Evolutionary conservation across 2,888 invertebrate genomes (phyloP).

Genomic region (Strigamia transsilvanica): DNA sequence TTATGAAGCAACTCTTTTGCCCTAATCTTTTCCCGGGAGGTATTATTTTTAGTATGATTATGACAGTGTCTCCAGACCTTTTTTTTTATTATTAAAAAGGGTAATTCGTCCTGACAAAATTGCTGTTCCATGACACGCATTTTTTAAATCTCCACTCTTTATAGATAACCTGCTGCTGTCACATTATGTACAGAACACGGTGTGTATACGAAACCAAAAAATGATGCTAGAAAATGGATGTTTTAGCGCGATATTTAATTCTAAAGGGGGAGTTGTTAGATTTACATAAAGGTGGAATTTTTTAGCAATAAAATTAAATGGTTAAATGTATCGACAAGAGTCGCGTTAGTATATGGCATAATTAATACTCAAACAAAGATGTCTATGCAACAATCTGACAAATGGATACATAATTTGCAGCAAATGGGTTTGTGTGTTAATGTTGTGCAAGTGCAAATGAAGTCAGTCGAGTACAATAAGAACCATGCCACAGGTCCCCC

Average conservation of each 20-base stretch:
- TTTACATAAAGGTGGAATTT: neutral
- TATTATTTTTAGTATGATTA: constrained; percentile 32
- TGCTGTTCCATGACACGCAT: constrained; percentile 48
- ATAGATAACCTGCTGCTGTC: constrained; percentile 37
- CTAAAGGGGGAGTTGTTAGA: neutral
- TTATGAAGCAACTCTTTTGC: constrained; percentile 28
- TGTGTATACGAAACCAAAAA: neutral
- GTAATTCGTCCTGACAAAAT: constrained; percentile 45
- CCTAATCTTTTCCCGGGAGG: constrained; percentile 18
- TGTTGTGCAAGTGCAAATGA: constrained; percentile 44
- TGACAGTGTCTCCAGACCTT: constrained; percentile 28
- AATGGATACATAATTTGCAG: constrained; percentile 36
- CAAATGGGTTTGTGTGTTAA: constrained; percentile 47
- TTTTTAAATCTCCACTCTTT: neutral
- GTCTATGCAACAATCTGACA: constrained; percentile 40
- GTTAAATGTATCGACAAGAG: neutral
- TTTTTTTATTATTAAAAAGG: constrained; percentile 37
- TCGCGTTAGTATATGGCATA: neutral
- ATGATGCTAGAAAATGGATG: neutral
- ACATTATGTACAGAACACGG: neutral
- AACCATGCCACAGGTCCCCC: constrained; percentile 35
- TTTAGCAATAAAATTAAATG: neutral
- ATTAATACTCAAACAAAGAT: neutral
- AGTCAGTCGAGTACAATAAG: constrained; percentile 26
- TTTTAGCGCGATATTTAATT: neutral